These are phyloP conservation scores for Neocrepidodera transversa DNA, from an alignment of 2,888 invertebrate genomes.

Conservation along the genomic window DNA sequence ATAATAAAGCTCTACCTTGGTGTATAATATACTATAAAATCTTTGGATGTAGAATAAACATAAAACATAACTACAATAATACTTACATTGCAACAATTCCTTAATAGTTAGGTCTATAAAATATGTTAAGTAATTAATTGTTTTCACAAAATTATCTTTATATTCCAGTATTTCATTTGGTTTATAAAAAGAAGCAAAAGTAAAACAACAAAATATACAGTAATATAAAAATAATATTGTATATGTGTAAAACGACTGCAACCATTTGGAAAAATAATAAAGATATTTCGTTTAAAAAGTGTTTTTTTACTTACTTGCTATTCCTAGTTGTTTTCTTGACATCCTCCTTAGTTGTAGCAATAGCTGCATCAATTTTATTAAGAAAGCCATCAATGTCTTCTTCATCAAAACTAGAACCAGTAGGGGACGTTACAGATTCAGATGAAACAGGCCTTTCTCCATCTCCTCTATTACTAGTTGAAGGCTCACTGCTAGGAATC, in stretches of 20 bases:
- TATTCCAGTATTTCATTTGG: too few species aligned
- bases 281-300: too few species aligned
- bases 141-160: neutral
- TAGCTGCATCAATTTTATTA: conserved; percentile 82
- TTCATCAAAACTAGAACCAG: conserved; percentile 56
- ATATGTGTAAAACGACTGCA: too few species aligned
- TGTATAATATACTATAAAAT: too few species aligned
- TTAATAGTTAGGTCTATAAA: neutral
- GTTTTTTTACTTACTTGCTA: conserved; percentile 81
- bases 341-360: conserved; percentile 84
- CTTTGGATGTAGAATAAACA: too few species aligned
- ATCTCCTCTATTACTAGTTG: conserved; percentile 47
- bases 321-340: conserved; percentile 79
- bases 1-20: too few species aligned
- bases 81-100: neutral
- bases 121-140: neutral
- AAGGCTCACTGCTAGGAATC: conserved; percentile 76
- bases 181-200: too few species aligned
- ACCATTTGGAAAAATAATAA: too few species aligned
- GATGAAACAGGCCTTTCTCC: conserved; percentile 61
- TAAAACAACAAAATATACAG: too few species aligned
- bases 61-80: too few species aligned
- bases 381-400: conserved; percentile 84
- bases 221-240: too few species aligned
- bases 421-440: conserved; percentile 40